phyloP scores from a whole-genome alignment of 2,888 invertebrate genomes.

The Dicranocentrus wangi region DNA sequence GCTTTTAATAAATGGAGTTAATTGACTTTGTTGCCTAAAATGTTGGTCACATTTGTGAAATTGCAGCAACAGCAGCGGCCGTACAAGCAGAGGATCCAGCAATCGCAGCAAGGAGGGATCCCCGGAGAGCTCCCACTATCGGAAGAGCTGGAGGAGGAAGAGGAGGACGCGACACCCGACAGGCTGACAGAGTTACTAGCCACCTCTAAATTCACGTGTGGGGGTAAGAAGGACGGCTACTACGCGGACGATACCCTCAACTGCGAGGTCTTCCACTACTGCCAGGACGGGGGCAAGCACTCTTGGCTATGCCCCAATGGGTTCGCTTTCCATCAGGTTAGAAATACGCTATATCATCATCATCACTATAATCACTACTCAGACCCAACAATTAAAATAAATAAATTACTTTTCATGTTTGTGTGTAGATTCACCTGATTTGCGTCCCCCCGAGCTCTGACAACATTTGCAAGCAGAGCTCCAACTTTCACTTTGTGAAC shows the following conservation, averaged over 20 bases:
- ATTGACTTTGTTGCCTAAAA: too few relatives aligned
- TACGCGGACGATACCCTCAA: constrained; percentile 91
- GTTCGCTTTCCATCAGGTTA: constrained; percentile 89
- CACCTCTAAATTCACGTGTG: constrained; percentile 89
- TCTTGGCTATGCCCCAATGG: constrained; percentile 95
- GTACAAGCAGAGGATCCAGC: constrained; percentile 32
- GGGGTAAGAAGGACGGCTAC: constrained; percentile 88
- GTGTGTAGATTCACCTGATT: constrained; percentile 86
- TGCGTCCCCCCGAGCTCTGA: constrained; percentile 94
- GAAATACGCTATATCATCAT: constrained; percentile 9
- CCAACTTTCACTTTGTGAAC: constrained; percentile 93
- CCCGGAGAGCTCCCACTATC: neutral
- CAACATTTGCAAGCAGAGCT: constrained; percentile 89
- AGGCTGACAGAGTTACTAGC: constrained; percentile 85
- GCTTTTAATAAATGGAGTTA: too few relatives aligned
- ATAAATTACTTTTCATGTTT: too few relatives aligned
- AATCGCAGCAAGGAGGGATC: constrained; percentile 17
- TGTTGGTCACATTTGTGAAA: too few relatives aligned
- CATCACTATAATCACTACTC: neutral
- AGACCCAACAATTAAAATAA: too few relatives aligned
- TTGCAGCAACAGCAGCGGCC: constrained; percentile 28
- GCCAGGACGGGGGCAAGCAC: constrained; percentile 90
- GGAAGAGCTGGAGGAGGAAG: constrained; percentile 75
- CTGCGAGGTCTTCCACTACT: constrained; percentile 95
- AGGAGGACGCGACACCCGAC: constrained; percentile 88